Percentiles rank a stretch among this genome's conserved stretches.
These are phyloP conservation scores for Dryocosmus kuriphilus DNA, from an alignment of 2,888 invertebrate genomes.

Conservation along the genomic window DNA sequence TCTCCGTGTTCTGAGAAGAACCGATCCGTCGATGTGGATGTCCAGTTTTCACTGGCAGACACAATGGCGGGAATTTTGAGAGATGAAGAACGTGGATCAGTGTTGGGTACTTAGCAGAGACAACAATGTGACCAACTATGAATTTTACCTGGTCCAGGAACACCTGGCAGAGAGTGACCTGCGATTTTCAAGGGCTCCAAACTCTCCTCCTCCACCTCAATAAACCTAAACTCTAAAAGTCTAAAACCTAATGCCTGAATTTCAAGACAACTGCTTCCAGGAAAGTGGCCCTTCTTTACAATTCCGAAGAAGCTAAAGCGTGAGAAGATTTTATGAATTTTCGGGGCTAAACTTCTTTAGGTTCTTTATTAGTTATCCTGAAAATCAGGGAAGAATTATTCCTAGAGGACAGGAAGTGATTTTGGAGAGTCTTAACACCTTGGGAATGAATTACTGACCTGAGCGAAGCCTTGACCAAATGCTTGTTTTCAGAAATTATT, in stretches of 20 bases:
- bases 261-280: conserved; percentile 35
- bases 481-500: conserved; percentile 29
- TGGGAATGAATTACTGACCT: neutral
- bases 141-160: conserved; percentile 63
- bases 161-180: conserved; percentile 67
- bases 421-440: neutral
- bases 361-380: conserved; percentile 8
- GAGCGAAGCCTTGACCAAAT: neutral
- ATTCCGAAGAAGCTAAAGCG: conserved; percentile 8
- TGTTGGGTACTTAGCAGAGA: conserved; percentile 63
- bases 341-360: neutral
- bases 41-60: conserved; percentile 55
- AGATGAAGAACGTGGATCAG: conserved; percentile 48
- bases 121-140: conserved; percentile 72
- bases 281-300: conserved; percentile 17
- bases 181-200: conserved; percentile 54
- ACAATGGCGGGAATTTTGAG: conserved; percentile 50
- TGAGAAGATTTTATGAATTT: conserved; percentile 33
- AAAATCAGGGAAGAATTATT: neutral
- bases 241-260: neutral
- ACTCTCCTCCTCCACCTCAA: neutral
- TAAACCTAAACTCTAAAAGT: too few relatives aligned
- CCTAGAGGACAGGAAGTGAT: neutral
- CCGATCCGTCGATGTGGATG: conserved; percentile 48
- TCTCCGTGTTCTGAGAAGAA: conserved; percentile 52